Conservation (phyloP, 2,797 vertebrate genomes). For the Neostethus bicornis region DNA sequence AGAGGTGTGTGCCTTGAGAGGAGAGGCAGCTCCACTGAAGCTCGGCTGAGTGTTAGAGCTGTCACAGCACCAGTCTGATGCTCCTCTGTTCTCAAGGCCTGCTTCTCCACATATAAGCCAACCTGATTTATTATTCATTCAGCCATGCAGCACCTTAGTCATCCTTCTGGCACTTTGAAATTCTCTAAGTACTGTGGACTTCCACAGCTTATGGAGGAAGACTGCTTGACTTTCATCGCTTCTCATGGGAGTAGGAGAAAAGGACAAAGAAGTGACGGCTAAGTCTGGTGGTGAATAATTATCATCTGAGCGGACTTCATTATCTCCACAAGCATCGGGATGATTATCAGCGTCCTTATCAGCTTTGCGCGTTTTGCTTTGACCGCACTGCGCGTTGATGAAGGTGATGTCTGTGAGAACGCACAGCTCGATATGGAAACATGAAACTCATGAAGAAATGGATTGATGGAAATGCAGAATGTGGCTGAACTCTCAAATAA, state of each 20-base stretch:
- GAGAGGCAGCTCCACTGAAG: conserved; percentile 39
- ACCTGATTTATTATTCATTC: conserved; percentile 75
- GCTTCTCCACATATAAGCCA: conserved; percentile 54
- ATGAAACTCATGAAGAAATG: conserved; percentile 20
- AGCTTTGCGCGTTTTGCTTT: conserved; percentile 36
- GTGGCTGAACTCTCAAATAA: conserved; percentile 44
- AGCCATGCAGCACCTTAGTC: conserved; percentile 55
- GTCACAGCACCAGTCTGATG: conserved; percentile 61
- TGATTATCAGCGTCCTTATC: conserved; percentile 50
- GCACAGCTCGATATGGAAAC: conserved; percentile 30
- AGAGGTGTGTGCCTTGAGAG: conserved; percentile 18
- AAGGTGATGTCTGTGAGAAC: conserved; percentile 20
- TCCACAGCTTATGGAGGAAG: conserved; percentile 36
- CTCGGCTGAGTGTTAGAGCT: conserved; percentile 39
- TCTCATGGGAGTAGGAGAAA: conserved; percentile 34
- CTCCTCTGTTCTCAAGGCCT: conserved; percentile 64
- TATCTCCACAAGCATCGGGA: conserved; percentile 39
- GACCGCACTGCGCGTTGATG: conserved; percentile 45
- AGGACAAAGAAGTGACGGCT: conserved; percentile 31
- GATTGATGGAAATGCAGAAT: conserved; percentile 21
- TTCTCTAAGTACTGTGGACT: conserved; percentile 54
- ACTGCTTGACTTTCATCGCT: conserved; percentile 56
- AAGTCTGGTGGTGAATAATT: conserved; percentile 42
- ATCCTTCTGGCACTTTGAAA: conserved; percentile 71
- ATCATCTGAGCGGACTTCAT: conserved; percentile 51